Conservation (phyloP, 1,140 invertebrate species). For the Zaprionus kolodkinae region DNA sequence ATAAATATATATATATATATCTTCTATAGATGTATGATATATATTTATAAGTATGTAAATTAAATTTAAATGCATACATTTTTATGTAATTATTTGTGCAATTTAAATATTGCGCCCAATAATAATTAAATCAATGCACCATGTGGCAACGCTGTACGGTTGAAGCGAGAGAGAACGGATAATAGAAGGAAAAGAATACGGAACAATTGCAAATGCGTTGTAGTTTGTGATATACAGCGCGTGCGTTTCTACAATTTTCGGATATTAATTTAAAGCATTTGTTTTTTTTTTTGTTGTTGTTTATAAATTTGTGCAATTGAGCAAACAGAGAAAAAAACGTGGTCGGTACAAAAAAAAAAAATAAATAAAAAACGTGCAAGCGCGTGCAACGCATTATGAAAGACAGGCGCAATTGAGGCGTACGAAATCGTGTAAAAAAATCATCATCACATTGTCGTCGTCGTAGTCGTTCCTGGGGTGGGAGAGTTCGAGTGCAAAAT, state of each 20-base stretch:
- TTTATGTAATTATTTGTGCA: background rate
- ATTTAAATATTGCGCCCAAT: slow-evolving; percentile 20
- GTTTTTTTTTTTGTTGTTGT: slow-evolving; percentile 23
- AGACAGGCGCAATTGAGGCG: slow-evolving; percentile 10
- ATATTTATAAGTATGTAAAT: background rate
- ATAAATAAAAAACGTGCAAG: slow-evolving; percentile 2
- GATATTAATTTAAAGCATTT: slow-evolving; percentile 18
- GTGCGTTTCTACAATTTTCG: slow-evolving; percentile 28
- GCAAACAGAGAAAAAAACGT: background rate
- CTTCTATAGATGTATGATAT: background rate
- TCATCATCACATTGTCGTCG: slow-evolving; percentile 16
- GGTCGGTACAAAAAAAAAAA: no score
- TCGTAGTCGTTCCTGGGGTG: slow-evolving; percentile 3
- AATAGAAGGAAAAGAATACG: background rate
- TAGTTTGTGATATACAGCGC: slow-evolving; percentile 24
- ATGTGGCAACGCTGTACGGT: slow-evolving; percentile 12
- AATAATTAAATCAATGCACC: background rate
- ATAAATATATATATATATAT: background rate
- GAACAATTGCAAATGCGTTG: slow-evolving; percentile 45
- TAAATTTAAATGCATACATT: background rate
- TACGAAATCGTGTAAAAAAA: slow-evolving; percentile 16
- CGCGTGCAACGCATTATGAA: slow-evolving; percentile 8
- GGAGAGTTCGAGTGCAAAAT: slow-evolving; percentile 51
- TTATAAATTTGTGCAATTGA: slow-evolving; percentile 16
- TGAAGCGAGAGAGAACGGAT: background rate